These are phyloP conservation scores for Cremastinae sp. DNA, from an alignment of 2,888 invertebrate genomes.

Conservation along the genomic window DNA sequence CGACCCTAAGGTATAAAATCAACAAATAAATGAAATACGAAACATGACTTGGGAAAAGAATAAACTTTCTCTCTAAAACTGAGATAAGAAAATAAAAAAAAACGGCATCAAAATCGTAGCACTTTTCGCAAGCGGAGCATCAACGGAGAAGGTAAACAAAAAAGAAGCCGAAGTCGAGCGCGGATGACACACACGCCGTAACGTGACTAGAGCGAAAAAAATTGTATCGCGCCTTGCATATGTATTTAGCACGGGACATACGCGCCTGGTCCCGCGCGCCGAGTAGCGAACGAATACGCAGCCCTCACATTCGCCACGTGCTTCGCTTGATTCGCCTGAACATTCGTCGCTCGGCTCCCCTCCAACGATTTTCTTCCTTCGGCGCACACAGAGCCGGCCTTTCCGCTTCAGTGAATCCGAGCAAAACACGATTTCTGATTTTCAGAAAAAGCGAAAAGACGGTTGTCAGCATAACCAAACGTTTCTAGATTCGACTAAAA, in stretches of 20 bases:
- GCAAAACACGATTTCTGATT: constrained; percentile 49
- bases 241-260: constrained; percentile 34
- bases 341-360: constrained; percentile 16
- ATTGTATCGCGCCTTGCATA: constrained; percentile 33
- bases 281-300: constrained; percentile 23
- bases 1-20: no score
- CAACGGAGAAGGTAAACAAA: neutral
- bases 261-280: constrained; percentile 2
- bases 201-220: constrained; percentile 53
- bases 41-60: no score
- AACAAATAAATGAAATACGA: no score
- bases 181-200: constrained; percentile 43
- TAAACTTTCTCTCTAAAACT: no score
- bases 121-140: neutral
- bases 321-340: constrained; percentile 31
- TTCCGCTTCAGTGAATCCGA: no score
- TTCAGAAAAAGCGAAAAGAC: no score
- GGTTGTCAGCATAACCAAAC: no score
- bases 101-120: neutral
- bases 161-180: neutral
- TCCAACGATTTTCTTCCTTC: neutral
- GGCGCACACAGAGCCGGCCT: no score
- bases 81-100: neutral
- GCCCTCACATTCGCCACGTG: constrained; percentile 56
- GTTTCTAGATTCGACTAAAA: no score